Base-by-base conservation (phyloP, 2,113 vertebrate species). In the Hypocryptadius cinnamomeus region DNA sequence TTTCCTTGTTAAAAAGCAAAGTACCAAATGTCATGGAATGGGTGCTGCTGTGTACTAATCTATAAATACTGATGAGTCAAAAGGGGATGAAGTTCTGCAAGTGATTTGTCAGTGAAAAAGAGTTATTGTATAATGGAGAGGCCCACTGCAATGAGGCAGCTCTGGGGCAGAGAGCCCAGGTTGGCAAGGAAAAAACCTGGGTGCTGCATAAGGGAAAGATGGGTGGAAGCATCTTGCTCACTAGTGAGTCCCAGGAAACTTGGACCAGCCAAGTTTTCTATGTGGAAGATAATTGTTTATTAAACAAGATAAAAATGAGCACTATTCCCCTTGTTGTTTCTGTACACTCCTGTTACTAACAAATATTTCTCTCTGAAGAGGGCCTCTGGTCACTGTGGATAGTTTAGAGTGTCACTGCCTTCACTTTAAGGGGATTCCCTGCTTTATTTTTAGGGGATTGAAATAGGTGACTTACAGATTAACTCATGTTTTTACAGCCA, bases 1-100 rank as follows among this genome's bases (percentile, higher is more conserved):
- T 94, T 56, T 95, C 13, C 31, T 77, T 79, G 48, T 84, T 95
- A 92, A 95, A 93, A 87, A 95, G 21, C 42, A 56, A 92, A 94
- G 69, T 31, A 90, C 53, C 77, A 68, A 93, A 88, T 6, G 19
- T 11, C 56, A 76, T 4, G 68, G 54, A 56, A 64, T 71, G 66
- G n/a, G 15, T 81, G 80, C 56, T 94, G 66, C 78, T 89, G 78
- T 22, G 4, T 65, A 50, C 68, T 71, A 13, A 71, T 84, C 88
- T 95, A 90, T 78, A 91, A 96, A 91, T 93, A 94, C 64, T 6
- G 8, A 86, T 54, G 91, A 94, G 64, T 74, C 86, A 88, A 77
- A 80, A 77, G 60, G 24, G 31, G 56, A 35, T 78, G 91, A 95
- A 89, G 28, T 47, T 95, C 85, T 74, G 68, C 72, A 68, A 93